Evolutionary conservation across 2,113 vertebrate genomes (phyloP).

Genomic region (Perognathus longimembris): DNA sequence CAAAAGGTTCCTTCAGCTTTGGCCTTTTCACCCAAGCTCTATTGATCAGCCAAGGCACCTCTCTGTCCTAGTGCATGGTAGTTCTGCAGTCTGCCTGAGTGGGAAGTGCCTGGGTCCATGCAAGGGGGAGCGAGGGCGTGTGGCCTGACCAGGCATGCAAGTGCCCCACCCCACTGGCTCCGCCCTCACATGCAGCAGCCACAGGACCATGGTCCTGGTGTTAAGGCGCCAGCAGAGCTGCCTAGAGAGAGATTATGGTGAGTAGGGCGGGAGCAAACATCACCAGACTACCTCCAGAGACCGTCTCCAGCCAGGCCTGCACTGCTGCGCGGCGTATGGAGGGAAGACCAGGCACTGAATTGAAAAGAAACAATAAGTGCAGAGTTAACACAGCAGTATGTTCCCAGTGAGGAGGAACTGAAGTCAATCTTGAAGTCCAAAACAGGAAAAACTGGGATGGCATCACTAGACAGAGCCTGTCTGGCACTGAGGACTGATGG

Average conservation of each 20-base stretch:
- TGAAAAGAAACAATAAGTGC: constrained; percentile 86
- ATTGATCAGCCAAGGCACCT: too few relatives aligned
- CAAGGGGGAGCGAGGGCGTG: constrained; percentile 73
- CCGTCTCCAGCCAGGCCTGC: constrained; percentile 98
- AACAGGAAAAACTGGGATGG: constrained; percentile 36
- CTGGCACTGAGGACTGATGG: rapidly evolving
- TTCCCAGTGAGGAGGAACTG: background rate
- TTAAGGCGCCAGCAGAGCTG: constrained; percentile 86
- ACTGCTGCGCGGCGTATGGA: constrained; percentile 95
- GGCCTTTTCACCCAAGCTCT: rapidly evolving
- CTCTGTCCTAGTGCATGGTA: background rate
- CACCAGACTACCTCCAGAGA: constrained; percentile 97
- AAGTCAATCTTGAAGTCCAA: constrained; percentile 61
- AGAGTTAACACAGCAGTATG: constrained; percentile 62
- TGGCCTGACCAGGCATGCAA: constrained; percentile 80
- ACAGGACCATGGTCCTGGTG: constrained; percentile 80
- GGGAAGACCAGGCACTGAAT: constrained; percentile 93
- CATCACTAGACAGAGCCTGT: background rate
- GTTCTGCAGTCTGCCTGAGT: constrained; percentile 30
- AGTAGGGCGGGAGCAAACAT: constrained; percentile 81
- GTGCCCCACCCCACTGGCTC: constrained; percentile 62
- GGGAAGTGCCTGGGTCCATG: constrained; percentile 78
- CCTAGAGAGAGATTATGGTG: constrained; percentile 86
- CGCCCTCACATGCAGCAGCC: constrained; percentile 84
- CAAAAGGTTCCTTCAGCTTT: background rate